phyloP scores from a whole-genome alignment of 2,888 invertebrate genomes.

The Acrocyrtus sp. region DNA sequence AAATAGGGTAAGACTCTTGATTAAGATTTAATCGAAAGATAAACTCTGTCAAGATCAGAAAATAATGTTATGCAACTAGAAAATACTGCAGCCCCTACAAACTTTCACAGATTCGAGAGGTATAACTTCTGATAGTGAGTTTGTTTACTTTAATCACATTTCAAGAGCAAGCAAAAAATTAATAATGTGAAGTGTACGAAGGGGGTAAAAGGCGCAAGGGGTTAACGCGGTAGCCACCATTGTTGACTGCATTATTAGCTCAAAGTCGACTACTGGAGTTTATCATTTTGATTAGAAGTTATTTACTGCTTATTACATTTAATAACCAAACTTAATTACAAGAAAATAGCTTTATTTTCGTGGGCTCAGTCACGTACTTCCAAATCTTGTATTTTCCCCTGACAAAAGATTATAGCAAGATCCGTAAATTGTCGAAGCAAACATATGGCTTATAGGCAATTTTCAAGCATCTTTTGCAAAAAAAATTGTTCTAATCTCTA shows the following conservation, averaged over 20 bases:
- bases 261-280: constrained; percentile 52
- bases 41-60: constrained; percentile 10
- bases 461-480: background rate
- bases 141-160: no score
- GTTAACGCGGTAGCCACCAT: constrained; percentile 41
- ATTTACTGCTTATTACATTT: constrained; percentile 32
- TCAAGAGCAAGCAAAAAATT: no score
- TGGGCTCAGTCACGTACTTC: no score
- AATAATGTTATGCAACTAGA: no score
- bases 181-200: no score
- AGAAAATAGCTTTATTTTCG: no score
- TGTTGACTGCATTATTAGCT: constrained; percentile 45
- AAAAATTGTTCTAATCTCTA: background rate
- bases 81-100: no score
- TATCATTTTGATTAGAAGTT: constrained; percentile 47
- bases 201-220: no score
- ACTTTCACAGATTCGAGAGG: no score
- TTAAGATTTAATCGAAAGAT: constrained; percentile 48
- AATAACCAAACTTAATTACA: constrained; percentile 8
- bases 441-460: no score
- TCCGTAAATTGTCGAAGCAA: constrained; percentile 2
- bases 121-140: background rate
- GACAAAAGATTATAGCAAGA: background rate
- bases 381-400: constrained; percentile 5
- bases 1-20: constrained; percentile 14